Percentiles rank a stretch among this genome's conserved stretches.
phyloP scores from a whole-genome alignment of 2,888 invertebrate genomes.

The Smittia sp. region DNA sequence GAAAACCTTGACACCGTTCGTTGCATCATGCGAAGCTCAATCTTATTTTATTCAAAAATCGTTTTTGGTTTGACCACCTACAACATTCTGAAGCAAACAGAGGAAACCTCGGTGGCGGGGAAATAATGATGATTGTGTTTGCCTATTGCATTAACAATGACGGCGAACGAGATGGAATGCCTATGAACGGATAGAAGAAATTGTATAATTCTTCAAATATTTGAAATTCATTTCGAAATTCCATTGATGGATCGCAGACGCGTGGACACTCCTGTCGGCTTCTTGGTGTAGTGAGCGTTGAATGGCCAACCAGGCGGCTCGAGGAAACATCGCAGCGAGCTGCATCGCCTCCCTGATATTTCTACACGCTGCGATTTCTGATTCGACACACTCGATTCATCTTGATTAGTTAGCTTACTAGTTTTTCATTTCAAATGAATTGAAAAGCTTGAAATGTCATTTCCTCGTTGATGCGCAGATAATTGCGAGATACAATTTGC shows the following conservation, averaged over 20 bases:
- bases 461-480: neutral
- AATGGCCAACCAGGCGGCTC: too few species aligned
- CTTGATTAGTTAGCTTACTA: neutral
- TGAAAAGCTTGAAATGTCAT: conserved; percentile 15
- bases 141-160: neutral
- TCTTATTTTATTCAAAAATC: too few species aligned
- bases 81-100: neutral
- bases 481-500: neutral
- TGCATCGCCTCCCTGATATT: too few species aligned
- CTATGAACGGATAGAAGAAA: neutral
- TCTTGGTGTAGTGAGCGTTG: too few species aligned
- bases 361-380: too few species aligned
- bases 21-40: too few species aligned
- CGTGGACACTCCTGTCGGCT: too few species aligned
- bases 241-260: too few species aligned
- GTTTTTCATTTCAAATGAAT: neutral
- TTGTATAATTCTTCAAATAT: conserved; percentile 4
- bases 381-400: neutral
- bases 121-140: conserved; percentile 32
- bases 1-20: too few species aligned
- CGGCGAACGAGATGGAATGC: neutral
- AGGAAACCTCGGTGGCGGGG: neutral
- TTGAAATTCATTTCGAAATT: neutral
- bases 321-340: too few species aligned
- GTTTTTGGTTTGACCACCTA: neutral